Evolutionary conservation across 2,888 invertebrate species (phyloP), one percentile per base, ranked within the genome.

Genomic region (Lepidocyrtoides sp.): DNA sequence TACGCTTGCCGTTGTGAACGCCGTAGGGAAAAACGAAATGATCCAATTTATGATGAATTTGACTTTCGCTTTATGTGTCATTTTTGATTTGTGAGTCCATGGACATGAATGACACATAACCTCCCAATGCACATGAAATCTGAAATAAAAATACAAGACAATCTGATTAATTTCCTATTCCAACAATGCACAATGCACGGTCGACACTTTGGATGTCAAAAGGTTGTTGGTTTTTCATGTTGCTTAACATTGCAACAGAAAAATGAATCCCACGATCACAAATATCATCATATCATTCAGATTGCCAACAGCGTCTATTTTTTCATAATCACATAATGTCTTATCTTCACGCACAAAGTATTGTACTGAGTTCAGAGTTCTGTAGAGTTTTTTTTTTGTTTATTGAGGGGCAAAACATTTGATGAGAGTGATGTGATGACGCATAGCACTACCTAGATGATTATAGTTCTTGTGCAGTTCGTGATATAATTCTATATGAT

Each of bases 111-210:
- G 26, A 26, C 2, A 63, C 14, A 63, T 10, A 63, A 29, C 26
- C 4, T 14, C 12, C 26, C 29, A 63, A 26, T 63, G 23, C 2
- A n/a, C 41, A 12, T 12, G 23, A 5, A 36, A 69, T 36, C 36
- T 36, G 36, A 36, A n/a, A n/a, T 17, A 36, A 69, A 3, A 4
- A 51, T 5, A 57, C 1, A 10, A 26, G 23, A 26, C 4, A 14
- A 8, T 29, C 63, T 36, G 36, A 72, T 72, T 69, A 32, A 72
- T 72, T 41, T 41, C 14, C 12, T 20, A 63, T 63, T 63, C 63
- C n/a, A n/a, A n/a, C n/a, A n/a, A n/a, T n/a, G n/a, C n/a, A n/a
- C n/a, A n/a, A n/a, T n/a, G n/a, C n/a, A n/a, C n/a, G n/a, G n/a
- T n/a, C n/a, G n/a, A n/a, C n/a, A n/a, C n/a, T n/a, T n/a, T 17